phyloP scores from a whole-genome alignment of 1,140 invertebrate species.

The Drosophila trapezifrons region DNA sequence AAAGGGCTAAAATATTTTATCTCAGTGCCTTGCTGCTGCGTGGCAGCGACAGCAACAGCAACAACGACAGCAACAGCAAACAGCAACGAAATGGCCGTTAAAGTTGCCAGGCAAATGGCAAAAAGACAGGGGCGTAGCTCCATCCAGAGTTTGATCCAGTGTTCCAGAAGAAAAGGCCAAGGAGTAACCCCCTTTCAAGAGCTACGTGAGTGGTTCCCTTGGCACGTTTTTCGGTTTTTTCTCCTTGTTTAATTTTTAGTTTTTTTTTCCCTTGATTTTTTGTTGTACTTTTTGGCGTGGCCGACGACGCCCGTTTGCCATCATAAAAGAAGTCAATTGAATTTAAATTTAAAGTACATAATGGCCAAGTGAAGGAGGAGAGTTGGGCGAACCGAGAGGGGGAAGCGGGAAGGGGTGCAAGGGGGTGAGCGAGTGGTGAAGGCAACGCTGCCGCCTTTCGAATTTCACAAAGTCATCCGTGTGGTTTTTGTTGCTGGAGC shows the following conservation, averaged over 20 bases:
- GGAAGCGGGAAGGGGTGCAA: background rate
- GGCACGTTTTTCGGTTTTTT: conserved; percentile 57
- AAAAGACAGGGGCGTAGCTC: conserved; percentile 72
- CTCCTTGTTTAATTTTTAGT: conserved; percentile 60
- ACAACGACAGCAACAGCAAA: conserved; percentile 23
- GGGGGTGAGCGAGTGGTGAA: conserved; percentile 28
- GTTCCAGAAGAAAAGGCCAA: conserved; percentile 32
- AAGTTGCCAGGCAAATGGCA: conserved; percentile 79
- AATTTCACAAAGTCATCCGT: conserved; percentile 79
- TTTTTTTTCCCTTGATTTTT: conserved; percentile 27
- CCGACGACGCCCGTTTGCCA: conserved; percentile 77
- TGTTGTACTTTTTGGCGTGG: conserved; percentile 72
- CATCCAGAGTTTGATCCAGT: conserved; percentile 41
- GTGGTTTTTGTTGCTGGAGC: conserved; percentile 55
- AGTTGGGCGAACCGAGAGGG: conserved; percentile 3
- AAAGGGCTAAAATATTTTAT: background rate
- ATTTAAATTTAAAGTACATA: conserved; percentile 83
- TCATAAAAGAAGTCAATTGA: conserved; percentile 83
- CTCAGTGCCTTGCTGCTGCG: conserved; percentile 52
- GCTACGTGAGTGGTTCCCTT: conserved; percentile 52
- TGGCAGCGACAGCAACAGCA: conserved; percentile 62
- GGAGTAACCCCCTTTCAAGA: conserved; percentile 32
- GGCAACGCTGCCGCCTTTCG: conserved; percentile 72
- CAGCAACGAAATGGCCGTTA: conserved; percentile 77
- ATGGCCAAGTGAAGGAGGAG: conserved; percentile 64